Evolutionary conservation across 2,797 vertebrate species (phyloP).

Genomic region (Jordanella pulchra): DNA sequence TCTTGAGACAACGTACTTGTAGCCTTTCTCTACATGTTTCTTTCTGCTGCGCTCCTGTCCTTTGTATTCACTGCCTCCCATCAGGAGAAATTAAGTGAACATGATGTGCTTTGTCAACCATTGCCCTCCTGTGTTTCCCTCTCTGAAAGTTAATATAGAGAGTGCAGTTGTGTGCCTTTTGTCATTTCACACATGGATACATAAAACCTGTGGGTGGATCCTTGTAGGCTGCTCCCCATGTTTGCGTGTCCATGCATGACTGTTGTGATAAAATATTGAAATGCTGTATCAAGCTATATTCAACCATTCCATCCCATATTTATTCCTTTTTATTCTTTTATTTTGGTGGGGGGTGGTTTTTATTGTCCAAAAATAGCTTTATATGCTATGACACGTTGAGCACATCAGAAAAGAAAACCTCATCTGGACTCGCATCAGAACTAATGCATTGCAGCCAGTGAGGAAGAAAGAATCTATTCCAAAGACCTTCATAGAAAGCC

Average conservation of each 20-base stretch:
- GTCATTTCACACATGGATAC: slow-evolving; percentile 79
- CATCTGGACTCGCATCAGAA: slow-evolving; percentile 76
- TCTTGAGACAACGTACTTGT: neutral
- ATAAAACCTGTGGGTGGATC: slow-evolving; percentile 76
- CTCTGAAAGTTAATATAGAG: slow-evolving; percentile 74
- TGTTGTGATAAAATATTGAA: slow-evolving; percentile 75
- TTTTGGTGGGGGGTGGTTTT: slow-evolving; percentile 38
- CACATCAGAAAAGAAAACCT: slow-evolving; percentile 75
- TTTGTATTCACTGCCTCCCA: slow-evolving; percentile 59
- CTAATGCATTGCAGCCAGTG: slow-evolving; percentile 79
- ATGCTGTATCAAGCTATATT: slow-evolving; percentile 67
- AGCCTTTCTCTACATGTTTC: slow-evolving; percentile 36
- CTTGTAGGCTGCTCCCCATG: slow-evolving; percentile 58
- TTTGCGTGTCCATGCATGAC: slow-evolving; percentile 73
- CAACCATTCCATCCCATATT: slow-evolving; percentile 54
- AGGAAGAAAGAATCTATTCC: slow-evolving; percentile 78
- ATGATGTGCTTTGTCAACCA: slow-evolving; percentile 73
- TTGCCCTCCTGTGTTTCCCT: slow-evolving; percentile 68
- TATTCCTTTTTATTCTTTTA: too few relatives aligned
- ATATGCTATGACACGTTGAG: slow-evolving; percentile 51
- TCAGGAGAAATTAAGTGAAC: slow-evolving; percentile 75
- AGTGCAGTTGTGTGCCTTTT: slow-evolving; percentile 70
- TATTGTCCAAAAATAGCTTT: slow-evolving; percentile 58
- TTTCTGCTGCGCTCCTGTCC: slow-evolving; percentile 34
- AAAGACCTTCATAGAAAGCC: slow-evolving; percentile 66